Evolutionary conservation across 2,888 invertebrate genomes (phyloP).

Genomic region (Brenthis hecate): DNA sequence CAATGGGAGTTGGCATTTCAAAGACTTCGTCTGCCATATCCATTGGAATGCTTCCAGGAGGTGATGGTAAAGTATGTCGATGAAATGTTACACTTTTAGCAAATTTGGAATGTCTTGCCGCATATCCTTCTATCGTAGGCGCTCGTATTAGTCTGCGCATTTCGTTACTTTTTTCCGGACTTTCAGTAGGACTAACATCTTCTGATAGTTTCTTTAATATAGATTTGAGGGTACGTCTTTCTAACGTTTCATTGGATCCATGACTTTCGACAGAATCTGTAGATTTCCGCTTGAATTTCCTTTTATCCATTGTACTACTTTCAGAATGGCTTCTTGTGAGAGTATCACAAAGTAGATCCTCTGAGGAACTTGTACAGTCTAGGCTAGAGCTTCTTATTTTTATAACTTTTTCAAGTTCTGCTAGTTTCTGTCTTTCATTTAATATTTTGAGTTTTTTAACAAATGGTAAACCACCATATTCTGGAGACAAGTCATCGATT

Average conservation of each 20-base stretch:
- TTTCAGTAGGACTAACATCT: constrained; percentile 79
- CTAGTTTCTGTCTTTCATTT: constrained; percentile 93
- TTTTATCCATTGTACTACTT: constrained; percentile 88
- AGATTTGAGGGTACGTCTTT: constrained; percentile 91
- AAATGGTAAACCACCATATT: constrained; percentile 92
- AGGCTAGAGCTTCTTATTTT: constrained; percentile 90
- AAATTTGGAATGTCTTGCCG: constrained; percentile 92
- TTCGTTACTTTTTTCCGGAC: constrained; percentile 81
- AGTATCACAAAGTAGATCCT: constrained; percentile 80
- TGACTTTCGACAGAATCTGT: constrained; percentile 65
- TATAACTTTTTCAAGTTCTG: constrained; percentile 89
- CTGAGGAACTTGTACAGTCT: constrained; percentile 85
- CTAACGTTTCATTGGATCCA: constrained; percentile 90
- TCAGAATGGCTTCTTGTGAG: constrained; percentile 91
- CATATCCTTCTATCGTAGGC: constrained; percentile 94
- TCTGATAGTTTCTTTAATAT: constrained; percentile 92
- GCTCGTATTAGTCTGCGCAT: constrained; percentile 88
- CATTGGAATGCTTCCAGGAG: constrained; percentile 82
- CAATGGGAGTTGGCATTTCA: constrained; percentile 57
- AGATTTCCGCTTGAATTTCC: constrained; percentile 74
- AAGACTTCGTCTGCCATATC: constrained; percentile 64
- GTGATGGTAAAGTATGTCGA: constrained; percentile 91
- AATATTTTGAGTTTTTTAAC: constrained; percentile 94
- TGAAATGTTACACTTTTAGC: constrained; percentile 95
- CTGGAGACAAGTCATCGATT: constrained; percentile 93